Conservation (phyloP, 2,113 vertebrate genomes). For the Hipposideros armiger region DNA sequence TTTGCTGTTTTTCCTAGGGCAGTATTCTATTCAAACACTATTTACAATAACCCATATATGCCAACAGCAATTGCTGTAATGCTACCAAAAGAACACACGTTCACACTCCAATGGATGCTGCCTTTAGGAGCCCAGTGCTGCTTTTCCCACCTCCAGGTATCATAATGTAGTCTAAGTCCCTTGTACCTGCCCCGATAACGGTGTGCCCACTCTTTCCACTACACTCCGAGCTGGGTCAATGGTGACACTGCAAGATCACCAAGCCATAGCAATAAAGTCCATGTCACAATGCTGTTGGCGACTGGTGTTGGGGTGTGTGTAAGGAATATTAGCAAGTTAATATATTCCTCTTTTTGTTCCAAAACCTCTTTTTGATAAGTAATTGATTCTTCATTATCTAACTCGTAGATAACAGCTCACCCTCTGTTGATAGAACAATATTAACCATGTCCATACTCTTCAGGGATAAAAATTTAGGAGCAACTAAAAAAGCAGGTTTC, state of each 20-base stretch:
- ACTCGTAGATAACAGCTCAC: not conserved
- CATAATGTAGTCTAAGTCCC: not conserved
- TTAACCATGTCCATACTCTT: slow-evolving; percentile 32
- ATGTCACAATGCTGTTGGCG: not conserved
- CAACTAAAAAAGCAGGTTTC: not conserved
- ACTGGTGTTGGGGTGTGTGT: not conserved
- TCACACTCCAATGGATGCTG: not conserved
- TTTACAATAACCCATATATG: not conserved
- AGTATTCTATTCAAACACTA: not conserved
- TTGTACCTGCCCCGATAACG: not conserved
- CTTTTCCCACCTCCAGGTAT: not conserved
- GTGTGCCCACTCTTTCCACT: not conserved
- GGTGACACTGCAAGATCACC: not conserved
- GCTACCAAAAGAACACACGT: not conserved
- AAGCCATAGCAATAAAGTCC: not conserved
- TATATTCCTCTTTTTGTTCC: not conserved
- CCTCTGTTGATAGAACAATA: not conserved
- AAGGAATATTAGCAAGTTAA: not conserved
- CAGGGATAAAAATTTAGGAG: not conserved
- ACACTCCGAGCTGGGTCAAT: not conserved
- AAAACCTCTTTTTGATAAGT: not conserved
- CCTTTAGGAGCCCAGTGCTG: not conserved
- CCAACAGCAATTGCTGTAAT: not conserved
- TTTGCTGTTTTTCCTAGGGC: not conserved
- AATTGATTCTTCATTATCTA: not conserved